A percentile compares a stretch with the other conserved stretches of the same genome.
phyloP scores from a whole-genome alignment of 2,888 invertebrate genomes.

The Nebria brevicollis region DNA sequence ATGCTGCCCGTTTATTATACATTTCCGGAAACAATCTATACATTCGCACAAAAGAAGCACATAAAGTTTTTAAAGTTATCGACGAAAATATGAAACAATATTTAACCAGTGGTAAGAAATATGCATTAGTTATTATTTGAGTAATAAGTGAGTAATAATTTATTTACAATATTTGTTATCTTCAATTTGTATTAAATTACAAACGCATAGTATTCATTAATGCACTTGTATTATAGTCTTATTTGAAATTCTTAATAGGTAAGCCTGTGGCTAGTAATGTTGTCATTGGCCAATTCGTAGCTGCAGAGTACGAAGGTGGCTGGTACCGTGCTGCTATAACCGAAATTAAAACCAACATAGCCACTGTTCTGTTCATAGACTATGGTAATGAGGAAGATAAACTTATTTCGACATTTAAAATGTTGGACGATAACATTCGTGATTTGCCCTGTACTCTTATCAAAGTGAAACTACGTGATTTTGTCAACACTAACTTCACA shows the following conservation, averaged over 20 bases:
- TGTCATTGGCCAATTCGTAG: slow-evolving; percentile 53
- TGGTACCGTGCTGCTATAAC: slow-evolving; percentile 53
- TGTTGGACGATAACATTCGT: slow-evolving; percentile 53
- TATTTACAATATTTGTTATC: too few species aligned
- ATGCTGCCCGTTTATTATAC: slow-evolving; percentile 17
- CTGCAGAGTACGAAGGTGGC: slow-evolving; percentile 45
- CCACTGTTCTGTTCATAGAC: slow-evolving; percentile 54
- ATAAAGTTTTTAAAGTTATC: slow-evolving; percentile 6
- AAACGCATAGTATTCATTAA: too few species aligned
- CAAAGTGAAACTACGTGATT: slow-evolving; percentile 48
- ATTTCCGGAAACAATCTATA: slow-evolving; percentile 13
- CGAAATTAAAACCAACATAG: slow-evolving; percentile 48
- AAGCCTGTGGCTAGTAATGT: slow-evolving; percentile 48
- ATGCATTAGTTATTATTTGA: too few species aligned
- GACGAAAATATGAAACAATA: slow-evolving; percentile 20
- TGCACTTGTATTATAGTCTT: too few species aligned
- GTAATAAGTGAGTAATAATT: too few species aligned
- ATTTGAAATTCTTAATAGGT: neutral
- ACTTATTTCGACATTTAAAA: slow-evolving; percentile 52
- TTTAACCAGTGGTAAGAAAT: slow-evolving; percentile 26
- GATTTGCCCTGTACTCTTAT: slow-evolving; percentile 49
- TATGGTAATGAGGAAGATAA: slow-evolving; percentile 52
- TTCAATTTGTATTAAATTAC: too few species aligned
- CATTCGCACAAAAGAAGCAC: slow-evolving; percentile 30
- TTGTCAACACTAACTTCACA: slow-evolving; percentile 45